phyloP scores from a whole-genome alignment of 1,140 invertebrate species.

The Zaprionus capensis region DNA sequence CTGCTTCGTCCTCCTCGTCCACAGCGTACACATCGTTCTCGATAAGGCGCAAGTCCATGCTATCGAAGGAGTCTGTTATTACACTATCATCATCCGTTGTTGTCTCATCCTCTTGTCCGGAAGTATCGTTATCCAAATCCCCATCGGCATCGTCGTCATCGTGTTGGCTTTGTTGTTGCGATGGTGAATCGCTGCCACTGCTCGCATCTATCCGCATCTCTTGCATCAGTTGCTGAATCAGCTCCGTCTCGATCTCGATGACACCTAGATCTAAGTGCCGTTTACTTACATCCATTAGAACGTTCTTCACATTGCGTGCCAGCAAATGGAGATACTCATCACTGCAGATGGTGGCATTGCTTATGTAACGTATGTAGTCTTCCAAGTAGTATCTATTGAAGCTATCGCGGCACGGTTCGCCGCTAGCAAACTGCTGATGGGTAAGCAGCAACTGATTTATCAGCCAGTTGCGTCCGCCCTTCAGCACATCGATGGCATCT shows the following conservation, averaged over 20 bases:
- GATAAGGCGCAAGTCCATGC: constrained; percentile 71
- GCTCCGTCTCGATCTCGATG: constrained; percentile 72
- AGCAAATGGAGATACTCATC: constrained; percentile 67
- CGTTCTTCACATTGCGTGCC: constrained; percentile 78
- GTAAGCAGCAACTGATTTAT: constrained; percentile 75
- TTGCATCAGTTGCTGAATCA: constrained; percentile 75
- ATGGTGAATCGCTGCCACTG: constrained; percentile 50
- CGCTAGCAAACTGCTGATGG: constrained; percentile 60
- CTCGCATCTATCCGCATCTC: constrained; percentile 68
- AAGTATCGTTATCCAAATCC: constrained; percentile 65
- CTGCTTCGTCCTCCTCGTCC: constrained; percentile 62
- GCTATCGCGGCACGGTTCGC: constrained; percentile 61
- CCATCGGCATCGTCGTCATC: constrained; percentile 61
- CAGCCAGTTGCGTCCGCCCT: constrained; percentile 68
- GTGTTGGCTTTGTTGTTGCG: constrained; percentile 52
- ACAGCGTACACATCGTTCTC: constrained; percentile 66
- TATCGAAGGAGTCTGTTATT: constrained; percentile 71
- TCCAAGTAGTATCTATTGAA: constrained; percentile 73
- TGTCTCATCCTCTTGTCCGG: constrained; percentile 70
- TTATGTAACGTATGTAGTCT: constrained; percentile 75
- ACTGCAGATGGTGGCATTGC: constrained; percentile 48
- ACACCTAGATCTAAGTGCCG: constrained; percentile 68
- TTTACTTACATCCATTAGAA: constrained; percentile 71
- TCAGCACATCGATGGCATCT: constrained; percentile 76
- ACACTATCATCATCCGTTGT: constrained; percentile 75